These are phyloP conservation scores for Eilema sororculum DNA, from an alignment of 2,888 invertebrate species.

Conservation along the genomic window DNA sequence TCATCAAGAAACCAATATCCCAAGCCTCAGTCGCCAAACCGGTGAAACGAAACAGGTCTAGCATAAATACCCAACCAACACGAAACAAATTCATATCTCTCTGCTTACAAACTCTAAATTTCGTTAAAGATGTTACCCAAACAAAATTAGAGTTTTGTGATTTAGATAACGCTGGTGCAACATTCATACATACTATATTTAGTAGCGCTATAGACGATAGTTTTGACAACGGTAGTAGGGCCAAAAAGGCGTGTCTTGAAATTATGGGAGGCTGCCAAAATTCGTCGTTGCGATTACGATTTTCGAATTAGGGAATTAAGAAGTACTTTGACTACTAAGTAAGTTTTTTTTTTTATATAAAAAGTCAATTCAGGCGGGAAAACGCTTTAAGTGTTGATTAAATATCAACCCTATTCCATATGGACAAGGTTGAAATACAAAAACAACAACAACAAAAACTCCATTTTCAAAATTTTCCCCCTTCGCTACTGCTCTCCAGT, in stretches of 20 bases:
- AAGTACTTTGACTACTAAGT: constrained; percentile 22
- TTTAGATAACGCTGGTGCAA: not conserved
- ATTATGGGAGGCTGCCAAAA: constrained; percentile 56
- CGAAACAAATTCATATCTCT: constrained; percentile 47
- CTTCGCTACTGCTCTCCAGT: too few species aligned
- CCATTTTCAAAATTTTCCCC: too few species aligned
- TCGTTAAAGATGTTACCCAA: constrained; percentile 56
- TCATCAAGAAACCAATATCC: not conserved
- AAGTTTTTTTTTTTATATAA: not conserved
- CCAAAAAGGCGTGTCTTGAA: constrained; percentile 21
- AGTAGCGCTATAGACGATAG: constrained; percentile 7
- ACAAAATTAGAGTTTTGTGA: constrained; percentile 44
- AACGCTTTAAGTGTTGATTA: too few species aligned
- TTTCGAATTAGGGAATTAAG: constrained; percentile 21
- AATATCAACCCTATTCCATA: not conserved
- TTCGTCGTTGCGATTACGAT: constrained; percentile 39
- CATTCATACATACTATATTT: constrained; percentile 6
- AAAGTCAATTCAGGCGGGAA: too few species aligned
- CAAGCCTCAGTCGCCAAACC: not conserved
- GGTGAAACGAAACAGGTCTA: constrained; percentile 8
- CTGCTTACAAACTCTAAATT: constrained; percentile 59
- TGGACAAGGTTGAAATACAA: too few species aligned
- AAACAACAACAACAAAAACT: too few species aligned
- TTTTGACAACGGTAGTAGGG: not conserved
- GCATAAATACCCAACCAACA: not conserved